Conservation (phyloP, 2,888 invertebrate genomes). For the Caenorhabditis drosophilae region DNA sequence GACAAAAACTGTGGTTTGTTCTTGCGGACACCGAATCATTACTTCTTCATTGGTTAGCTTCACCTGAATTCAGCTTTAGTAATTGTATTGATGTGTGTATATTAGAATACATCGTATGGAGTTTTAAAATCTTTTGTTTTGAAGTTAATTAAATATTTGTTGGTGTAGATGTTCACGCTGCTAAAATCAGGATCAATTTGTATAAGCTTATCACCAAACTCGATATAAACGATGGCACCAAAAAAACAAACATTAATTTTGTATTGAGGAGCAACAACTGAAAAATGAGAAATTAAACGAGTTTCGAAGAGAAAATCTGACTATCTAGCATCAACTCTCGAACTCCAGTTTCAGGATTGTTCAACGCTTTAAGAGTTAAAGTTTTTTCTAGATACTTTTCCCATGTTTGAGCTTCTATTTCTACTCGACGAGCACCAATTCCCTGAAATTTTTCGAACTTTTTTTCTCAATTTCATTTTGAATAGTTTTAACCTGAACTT, state of each 20-base stretch:
- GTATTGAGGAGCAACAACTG: slow-evolving; percentile 32
- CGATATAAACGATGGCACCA: slow-evolving; percentile 32
- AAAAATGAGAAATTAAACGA: not conserved
- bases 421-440: slow-evolving; percentile 12
- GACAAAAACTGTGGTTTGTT: slow-evolving; percentile 27
- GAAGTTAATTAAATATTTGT: slow-evolving; percentile 21
- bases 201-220: slow-evolving; percentile 31
- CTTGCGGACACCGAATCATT: slow-evolving; percentile 11
- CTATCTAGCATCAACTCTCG: slow-evolving; percentile 20
- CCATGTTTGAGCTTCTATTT: slow-evolving; percentile 36
- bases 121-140: slow-evolving; percentile 9
- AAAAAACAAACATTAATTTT: slow-evolving; percentile 26
- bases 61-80: slow-evolving; percentile 9
- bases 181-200: slow-evolving; percentile 26
- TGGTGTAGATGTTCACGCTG: slow-evolving; percentile 27
- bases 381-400: slow-evolving; percentile 21
- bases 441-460: slow-evolving; percentile 10
- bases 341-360: slow-evolving; percentile 8
- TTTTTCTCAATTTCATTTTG: not conserved
- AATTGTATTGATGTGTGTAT: not conserved
- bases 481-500: slow-evolving; percentile 23
- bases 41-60: slow-evolving; percentile 18
- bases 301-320: slow-evolving; percentile 7
- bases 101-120: slow-evolving; percentile 14
- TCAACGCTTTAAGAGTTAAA: slow-evolving; percentile 13